These are phyloP conservation scores for Platorchestia sp. DNA, from an alignment of 1,140 invertebrate genomes.

Conservation along the genomic window DNA sequence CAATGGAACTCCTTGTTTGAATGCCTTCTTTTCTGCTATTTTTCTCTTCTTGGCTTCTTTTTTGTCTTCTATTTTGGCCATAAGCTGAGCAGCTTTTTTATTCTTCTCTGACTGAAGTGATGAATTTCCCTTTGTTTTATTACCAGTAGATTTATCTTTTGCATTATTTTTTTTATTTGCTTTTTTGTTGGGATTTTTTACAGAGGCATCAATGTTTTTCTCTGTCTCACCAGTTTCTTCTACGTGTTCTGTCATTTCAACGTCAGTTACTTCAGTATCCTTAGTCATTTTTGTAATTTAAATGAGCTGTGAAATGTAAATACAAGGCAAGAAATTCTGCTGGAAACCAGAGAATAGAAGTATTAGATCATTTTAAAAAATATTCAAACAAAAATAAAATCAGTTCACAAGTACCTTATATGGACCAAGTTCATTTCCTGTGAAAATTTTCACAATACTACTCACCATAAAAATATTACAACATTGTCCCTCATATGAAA, in stretches of 20 bases:
- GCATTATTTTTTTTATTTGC: background rate
- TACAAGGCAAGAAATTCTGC: too few species aligned
- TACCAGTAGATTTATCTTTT: background rate
- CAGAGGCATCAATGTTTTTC: background rate
- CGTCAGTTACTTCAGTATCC: background rate
- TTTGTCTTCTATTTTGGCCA: slow-evolving; percentile 11
- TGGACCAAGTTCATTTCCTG: too few species aligned
- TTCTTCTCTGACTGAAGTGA: background rate
- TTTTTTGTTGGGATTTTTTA: background rate
- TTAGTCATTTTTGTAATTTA: background rate
- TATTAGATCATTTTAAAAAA: too few species aligned
- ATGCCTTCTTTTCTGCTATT: slow-evolving; percentile 20
- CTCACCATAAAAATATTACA: too few species aligned
- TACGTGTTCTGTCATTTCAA: background rate
- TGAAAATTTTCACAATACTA: too few species aligned
- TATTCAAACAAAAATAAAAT: too few species aligned
- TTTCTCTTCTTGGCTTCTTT: slow-evolving; percentile 12
- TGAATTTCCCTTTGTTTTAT: background rate
- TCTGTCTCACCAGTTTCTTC: background rate
- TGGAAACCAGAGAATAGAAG: too few species aligned
- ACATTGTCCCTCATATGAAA: too few species aligned
- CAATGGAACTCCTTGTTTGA: slow-evolving; percentile 24
- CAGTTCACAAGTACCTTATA: too few species aligned
- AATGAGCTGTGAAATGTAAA: background rate
- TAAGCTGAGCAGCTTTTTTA: background rate